Evolutionary conservation across 2,113 vertebrate species (phyloP).

Genomic region (Cheirogaleus medius): DNA sequence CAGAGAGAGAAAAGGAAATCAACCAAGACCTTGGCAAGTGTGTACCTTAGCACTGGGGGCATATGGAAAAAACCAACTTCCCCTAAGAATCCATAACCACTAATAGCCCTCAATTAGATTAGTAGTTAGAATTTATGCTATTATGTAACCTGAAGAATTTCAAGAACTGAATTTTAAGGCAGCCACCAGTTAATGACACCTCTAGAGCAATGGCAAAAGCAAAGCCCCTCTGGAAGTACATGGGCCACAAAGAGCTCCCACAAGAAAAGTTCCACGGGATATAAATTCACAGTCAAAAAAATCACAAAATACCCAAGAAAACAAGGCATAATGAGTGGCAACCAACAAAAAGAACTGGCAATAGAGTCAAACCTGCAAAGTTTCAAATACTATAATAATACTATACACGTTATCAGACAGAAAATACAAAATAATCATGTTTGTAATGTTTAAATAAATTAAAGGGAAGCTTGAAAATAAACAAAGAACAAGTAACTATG

Average conservation of each 20-base stretch:
- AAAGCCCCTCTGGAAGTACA: not conserved
- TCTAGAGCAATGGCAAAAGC: not conserved
- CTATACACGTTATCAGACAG: not conserved
- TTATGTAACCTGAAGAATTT: not conserved
- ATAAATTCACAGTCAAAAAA: not conserved
- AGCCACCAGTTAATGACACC: not conserved
- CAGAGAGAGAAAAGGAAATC: not conserved
- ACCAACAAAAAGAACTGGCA: not conserved
- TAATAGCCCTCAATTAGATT: not conserved
- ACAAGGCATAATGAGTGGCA: not conserved
- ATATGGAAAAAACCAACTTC: not conserved
- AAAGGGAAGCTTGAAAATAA: not conserved
- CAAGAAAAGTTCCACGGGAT: not conserved
- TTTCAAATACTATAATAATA: not conserved
- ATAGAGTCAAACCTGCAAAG: not conserved
- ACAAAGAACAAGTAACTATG: not conserved
- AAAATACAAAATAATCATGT: not conserved
- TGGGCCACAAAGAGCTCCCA: not conserved
- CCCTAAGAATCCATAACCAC: not conserved
- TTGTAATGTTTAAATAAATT: not conserved
- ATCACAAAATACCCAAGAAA: not conserved
- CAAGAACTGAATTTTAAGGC: not conserved
- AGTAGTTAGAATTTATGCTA: not conserved
- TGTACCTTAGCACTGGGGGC: not conserved
- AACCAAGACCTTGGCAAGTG: not conserved